Percentiles rank a stretch among this genome's conserved stretches.
These are phyloP conservation scores for Pasiphila rectangulata DNA, from an alignment of 2,888 invertebrate genomes.

Conservation along the genomic window DNA sequence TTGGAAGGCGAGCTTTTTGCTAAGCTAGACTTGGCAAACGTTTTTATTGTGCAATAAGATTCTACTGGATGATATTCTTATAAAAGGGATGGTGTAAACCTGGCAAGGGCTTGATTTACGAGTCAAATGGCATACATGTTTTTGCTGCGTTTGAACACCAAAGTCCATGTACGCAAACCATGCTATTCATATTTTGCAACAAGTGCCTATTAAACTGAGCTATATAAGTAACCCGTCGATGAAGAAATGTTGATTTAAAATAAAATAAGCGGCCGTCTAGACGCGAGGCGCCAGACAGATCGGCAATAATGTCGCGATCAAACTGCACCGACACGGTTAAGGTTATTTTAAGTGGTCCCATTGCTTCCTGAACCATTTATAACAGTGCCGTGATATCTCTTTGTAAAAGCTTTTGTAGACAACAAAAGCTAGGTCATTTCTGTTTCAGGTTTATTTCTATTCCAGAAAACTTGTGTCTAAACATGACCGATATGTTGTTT, in stretches of 20 bases:
- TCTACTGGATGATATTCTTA: background rate
- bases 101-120: conserved; percentile 19
- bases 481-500: background rate
- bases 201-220: conserved; percentile 31
- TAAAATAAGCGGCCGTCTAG: conserved; percentile 47
- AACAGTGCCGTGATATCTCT: conserved; percentile 25
- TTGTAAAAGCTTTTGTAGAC: conserved; percentile 15
- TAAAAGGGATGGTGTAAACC: conserved; percentile 8
- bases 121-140: conserved; percentile 26
- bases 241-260: conserved; percentile 43
- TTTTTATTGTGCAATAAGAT: conserved; percentile 3
- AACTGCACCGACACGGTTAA: conserved; percentile 42
- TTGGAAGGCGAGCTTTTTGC: conserved; percentile 17
- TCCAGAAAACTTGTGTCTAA: background rate
- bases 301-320: conserved; percentile 40
- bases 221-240: conserved; percentile 26
- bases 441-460: background rate
- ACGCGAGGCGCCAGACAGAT: conserved; percentile 48
- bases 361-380: conserved; percentile 49
- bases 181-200: conserved; percentile 28
- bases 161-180: conserved; percentile 13
- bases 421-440: conserved; percentile 3
- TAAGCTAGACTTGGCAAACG: conserved; percentile 11
- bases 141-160: conserved; percentile 16
- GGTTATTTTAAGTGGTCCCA: conserved; percentile 51